phyloP scores from a whole-genome alignment of 1,140 invertebrate genomes.

The Drosophila miranda region DNA sequence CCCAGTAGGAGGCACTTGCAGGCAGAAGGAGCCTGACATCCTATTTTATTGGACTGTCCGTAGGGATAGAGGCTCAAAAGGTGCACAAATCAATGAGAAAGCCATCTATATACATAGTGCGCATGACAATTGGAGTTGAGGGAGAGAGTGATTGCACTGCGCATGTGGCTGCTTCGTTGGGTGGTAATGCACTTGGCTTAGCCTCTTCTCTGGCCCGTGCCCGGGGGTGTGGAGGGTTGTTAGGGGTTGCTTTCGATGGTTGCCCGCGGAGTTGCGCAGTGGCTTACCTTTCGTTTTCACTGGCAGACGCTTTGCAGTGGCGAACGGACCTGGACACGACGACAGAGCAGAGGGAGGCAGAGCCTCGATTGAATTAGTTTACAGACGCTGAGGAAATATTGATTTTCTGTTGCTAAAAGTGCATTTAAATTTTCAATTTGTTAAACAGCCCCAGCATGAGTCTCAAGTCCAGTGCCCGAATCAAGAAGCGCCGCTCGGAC shows the following conservation, averaged over 20 bases:
- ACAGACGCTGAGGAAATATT: conserved; percentile 19
- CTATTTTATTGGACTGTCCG: no score
- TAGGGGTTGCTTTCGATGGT: conserved; percentile 66
- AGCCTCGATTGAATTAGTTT: conserved; percentile 17
- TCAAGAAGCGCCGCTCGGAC: conserved; percentile 73
- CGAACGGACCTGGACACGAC: conserved; percentile 48
- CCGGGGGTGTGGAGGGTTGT: conserved; percentile 21
- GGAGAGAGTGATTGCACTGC: conserved; percentile 31
- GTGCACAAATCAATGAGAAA: no score
- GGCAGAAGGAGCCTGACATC: no score
- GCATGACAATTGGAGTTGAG: conserved; percentile 5
- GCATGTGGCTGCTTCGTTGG: conserved; percentile 60
- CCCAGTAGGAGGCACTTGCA: no score
- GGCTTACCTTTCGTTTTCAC: conserved; percentile 56
- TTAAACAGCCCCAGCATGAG: conserved; percentile 49
- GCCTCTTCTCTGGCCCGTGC: conserved; percentile 37
- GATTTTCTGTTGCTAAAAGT: conserved; percentile 32
- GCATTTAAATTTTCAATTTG: background rate
- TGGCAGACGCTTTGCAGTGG: conserved; percentile 37
- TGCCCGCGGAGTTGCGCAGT: conserved; percentile 73
- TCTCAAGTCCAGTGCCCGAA: conserved; percentile 68
- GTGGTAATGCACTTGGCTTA: conserved; percentile 77
- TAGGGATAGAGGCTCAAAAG: no score
- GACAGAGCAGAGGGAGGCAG: conserved; percentile 7
- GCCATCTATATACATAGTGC: no score